phyloP scores from a whole-genome alignment of 2,888 invertebrate genomes.

The Melanotus villosus region DNA sequence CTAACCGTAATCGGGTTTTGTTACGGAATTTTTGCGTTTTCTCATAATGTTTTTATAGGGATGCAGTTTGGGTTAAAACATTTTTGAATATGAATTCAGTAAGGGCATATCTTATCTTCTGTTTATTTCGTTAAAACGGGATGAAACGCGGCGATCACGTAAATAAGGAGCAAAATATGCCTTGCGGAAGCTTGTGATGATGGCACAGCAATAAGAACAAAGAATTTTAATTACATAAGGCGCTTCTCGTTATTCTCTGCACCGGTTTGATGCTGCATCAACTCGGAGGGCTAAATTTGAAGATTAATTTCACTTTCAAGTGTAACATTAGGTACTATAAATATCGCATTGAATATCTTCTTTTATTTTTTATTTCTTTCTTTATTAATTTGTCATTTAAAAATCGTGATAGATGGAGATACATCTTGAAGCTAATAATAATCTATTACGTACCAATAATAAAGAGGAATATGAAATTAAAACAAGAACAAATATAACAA shows the following conservation, averaged over 20 bases:
- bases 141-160: slow-evolving; percentile 19
- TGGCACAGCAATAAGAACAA: slow-evolving; percentile 41
- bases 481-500: too few species aligned
- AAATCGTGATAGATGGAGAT: too few species aligned
- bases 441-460: too few species aligned
- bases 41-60: too few species aligned
- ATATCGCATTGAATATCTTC: background rate
- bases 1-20: background rate
- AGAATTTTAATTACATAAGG: slow-evolving; percentile 42
- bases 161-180: slow-evolving; percentile 34
- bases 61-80: too few species aligned
- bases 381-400: too few species aligned
- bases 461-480: too few species aligned
- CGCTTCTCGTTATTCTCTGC: slow-evolving; percentile 33
- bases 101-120: too few species aligned
- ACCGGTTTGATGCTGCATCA: slow-evolving; percentile 39
- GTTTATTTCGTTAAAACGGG: background rate
- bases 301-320: slow-evolving; percentile 35
- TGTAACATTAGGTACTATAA: background rate
- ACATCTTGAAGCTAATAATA: too few species aligned
- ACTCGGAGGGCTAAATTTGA: slow-evolving; percentile 20
- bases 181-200: slow-evolving; percentile 30
- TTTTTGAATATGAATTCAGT: too few species aligned
- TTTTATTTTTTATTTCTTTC: too few species aligned
- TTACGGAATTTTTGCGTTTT: slow-evolving; percentile 2